Conservation (phyloP, 1,140 invertebrate genomes). For the Drosophila cardini region DNA sequence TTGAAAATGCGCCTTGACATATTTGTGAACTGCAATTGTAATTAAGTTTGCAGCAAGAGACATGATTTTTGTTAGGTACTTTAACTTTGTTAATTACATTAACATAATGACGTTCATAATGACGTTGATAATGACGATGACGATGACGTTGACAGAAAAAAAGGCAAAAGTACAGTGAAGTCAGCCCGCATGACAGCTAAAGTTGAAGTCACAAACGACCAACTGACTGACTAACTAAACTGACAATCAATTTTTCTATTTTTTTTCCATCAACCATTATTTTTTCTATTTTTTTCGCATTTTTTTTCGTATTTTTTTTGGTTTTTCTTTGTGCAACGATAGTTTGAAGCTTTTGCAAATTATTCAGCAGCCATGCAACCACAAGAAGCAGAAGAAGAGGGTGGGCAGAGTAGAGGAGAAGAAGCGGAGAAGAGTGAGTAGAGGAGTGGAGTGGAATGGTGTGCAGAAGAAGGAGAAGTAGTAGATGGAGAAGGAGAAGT, state of each 20-base stretch:
- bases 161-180: constrained; percentile 6
- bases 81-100: constrained; percentile 75
- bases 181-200: constrained; percentile 25
- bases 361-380: constrained; percentile 34
- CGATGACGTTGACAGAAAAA: constrained; percentile 50
- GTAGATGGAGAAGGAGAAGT: constrained; percentile 4
- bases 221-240: constrained; percentile 22
- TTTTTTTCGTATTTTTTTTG: background rate
- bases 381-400: background rate
- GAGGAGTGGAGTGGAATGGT: too few relatives aligned
- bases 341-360: constrained; percentile 29
- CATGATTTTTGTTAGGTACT: constrained; percentile 69
- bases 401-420: too few relatives aligned
- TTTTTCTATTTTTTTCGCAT: background rate
- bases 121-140: constrained; percentile 46
- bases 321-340: constrained; percentile 31
- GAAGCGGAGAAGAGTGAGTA: background rate
- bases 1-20: constrained; percentile 53
- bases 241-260: constrained; percentile 59
- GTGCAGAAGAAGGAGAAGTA: background rate
- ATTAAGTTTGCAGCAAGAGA: constrained; percentile 46
- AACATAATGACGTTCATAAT: constrained; percentile 51
- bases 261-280: background rate
- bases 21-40: constrained; percentile 60
- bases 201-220: constrained; percentile 10